These are phyloP conservation scores for Fulmarus glacialis DNA, from an alignment of 2,113 vertebrate species.

Conservation along the genomic window DNA sequence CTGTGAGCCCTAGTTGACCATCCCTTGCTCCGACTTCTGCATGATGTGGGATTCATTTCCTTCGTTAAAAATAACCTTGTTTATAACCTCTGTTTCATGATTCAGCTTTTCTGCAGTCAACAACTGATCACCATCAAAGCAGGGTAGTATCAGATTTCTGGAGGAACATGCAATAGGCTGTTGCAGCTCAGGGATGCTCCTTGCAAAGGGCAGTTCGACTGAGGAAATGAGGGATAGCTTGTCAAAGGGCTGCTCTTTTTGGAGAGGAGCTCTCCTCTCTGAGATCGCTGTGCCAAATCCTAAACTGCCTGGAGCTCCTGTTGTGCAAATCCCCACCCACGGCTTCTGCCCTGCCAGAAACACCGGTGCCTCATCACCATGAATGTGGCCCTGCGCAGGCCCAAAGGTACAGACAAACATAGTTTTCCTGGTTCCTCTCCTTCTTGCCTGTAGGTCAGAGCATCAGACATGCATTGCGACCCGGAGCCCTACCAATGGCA, in stretches of 20 bases:
- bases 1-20: neutral
- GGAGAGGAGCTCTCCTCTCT: neutral
- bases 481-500: neutral
- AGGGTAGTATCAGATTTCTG: slow-evolving; percentile 7
- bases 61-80: slow-evolving; percentile 34
- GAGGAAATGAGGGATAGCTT: neutral
- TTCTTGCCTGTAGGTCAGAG: slow-evolving; percentile 16
- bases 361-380: neutral
- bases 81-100: slow-evolving; percentile 49
- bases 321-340: neutral
- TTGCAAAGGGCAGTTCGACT: neutral
- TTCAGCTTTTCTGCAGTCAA: slow-evolving; percentile 46
- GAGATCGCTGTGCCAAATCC: neutral
- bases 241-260: neutral
- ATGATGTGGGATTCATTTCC: neutral
- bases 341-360: slow-evolving; percentile 11
- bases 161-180: neutral
- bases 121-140: neutral
- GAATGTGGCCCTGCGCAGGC: neutral
- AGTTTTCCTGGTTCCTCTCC: slow-evolving; percentile 21
- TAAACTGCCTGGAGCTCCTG: neutral
- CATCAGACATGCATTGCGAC: neutral
- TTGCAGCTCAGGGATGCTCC: neutral
- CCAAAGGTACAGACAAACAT: neutral
- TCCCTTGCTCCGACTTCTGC: neutral